Base-by-base conservation (phyloP, 2,888 invertebrate species). In the Acronicta aceris region DNA sequence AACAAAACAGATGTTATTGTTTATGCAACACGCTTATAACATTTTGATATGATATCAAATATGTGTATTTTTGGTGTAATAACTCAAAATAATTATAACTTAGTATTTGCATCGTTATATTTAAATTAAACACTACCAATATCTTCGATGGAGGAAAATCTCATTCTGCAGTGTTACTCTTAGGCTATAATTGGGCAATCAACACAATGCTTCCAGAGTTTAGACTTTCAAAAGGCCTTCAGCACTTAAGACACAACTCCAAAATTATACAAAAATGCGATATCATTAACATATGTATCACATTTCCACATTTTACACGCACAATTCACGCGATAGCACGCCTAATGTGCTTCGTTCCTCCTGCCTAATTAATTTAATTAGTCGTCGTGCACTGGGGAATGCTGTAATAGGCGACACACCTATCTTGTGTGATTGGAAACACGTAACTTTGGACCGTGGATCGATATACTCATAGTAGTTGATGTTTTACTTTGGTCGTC, bases 291-390 rank as follows among this genome's bases (percentile, higher is more conserved):
- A 42, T 59, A 25, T 46, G 55, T 69, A 79, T 77, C 73, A 63
- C 59, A 63, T 61, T 62, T 58, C 60, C 48, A 67, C 60, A 70
- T 65, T 73, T 71, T 67, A 73, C 73, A 82, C 78, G 76, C 73
- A 59, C 64, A 60, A 59, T 75, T 69, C 78, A 80, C 78, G 76
- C 71, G 63, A 67, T 78, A 64, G 61, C 74, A 71, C 70, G 65
- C 71, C 72, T 81, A 84, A 85, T 85, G 81, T 78, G 60, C 78
- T 72, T 81, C 84, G 84, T 84, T 85, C 83, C 84, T 81, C 64
- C 66, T 56, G 56, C 68, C 81, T 87, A 88, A 91, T 91, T 90
- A 90, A 87, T 79, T 84, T 87, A 87, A 91, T 89, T 88, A 88
- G 78, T 73, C 74, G 83, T 76, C 77, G 72, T 77, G 82, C 79